Base-by-base conservation (phyloP, 2,113 vertebrate genomes). In the Boleophthalmus pectinirostris region DNA sequence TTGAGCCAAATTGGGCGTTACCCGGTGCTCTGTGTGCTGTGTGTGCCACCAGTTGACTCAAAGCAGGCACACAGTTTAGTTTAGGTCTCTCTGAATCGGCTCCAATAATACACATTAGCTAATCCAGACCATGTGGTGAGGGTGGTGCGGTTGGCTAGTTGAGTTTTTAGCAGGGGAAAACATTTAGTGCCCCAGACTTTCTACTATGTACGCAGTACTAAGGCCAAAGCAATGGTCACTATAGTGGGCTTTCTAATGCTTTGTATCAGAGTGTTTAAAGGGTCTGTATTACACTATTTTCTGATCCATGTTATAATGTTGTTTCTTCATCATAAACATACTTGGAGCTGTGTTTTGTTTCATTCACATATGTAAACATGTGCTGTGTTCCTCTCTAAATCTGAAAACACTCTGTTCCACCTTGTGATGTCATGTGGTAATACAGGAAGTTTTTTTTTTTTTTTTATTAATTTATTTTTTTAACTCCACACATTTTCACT, bases 61-160 rank as follows among this genome's bases (percentile, higher is more conserved):
- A 61, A 61, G 58, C 58, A 61, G 58, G 14, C 58, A 33, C 12
- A 33, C 58, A 18, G 18, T 61, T 61, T 33, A 9, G 58, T 61
- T 61, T 61, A 33, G 25, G 58, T 61, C 15, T 14, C 58, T 33
- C 58, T 33, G 24, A 61, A 24, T 61, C 13, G 1, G 58, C 25
- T 61, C 58, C 58, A 61, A 33, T 29, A 58, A 58, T 58, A 58
- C 23, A 58, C 24, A 61, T 61, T 61, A 61, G 24, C 23, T 61
- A 25, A 61, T 61, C 51, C 58, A 33, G 58, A 23, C 56, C 56
- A 23, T 33, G 25, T 9, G 58, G 58, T 2, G 24, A 33, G 2
- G 21, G 25, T 33, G 25, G 24, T 61, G 58, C 7, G 58, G 58
- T 33, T 33, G 24, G 14, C 12, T 18, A 25, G 58, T 33, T 61